A percentile compares a stretch with the other conserved stretches of the same genome.
phyloP scores from a whole-genome alignment of 2,888 invertebrate species.

The Apotomis capreana region DNA sequence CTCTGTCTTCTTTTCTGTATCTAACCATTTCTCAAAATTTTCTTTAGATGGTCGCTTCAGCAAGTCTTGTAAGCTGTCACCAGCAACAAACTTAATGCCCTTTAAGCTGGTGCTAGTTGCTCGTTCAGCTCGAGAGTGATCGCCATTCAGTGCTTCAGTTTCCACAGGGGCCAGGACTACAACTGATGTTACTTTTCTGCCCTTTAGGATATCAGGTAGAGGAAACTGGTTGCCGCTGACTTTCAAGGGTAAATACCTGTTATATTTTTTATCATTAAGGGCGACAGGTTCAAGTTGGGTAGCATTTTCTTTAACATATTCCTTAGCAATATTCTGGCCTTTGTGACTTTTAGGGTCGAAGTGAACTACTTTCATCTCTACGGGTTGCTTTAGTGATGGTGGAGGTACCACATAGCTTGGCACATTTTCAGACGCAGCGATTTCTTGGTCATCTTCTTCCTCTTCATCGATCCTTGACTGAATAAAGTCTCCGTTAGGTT shows the following conservation, averaged over 20 bases:
- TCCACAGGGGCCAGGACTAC: constrained; percentile 93
- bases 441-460: constrained; percentile 80
- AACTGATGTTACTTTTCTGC: constrained; percentile 91
- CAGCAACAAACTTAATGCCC: constrained; percentile 88
- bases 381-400: constrained; percentile 78
- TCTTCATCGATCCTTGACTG: constrained; percentile 77
- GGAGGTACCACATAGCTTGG: constrained; percentile 68
- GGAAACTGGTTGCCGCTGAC: constrained; percentile 93
- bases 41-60: constrained; percentile 89
- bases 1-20: constrained; percentile 89
- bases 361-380: constrained; percentile 93
- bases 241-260: constrained; percentile 92
- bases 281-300: constrained; percentile 89
- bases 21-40: constrained; percentile 91
- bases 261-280: constrained; percentile 89
- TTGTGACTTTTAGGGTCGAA: constrained; percentile 90
- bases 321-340: constrained; percentile 87
- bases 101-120: constrained; percentile 83
- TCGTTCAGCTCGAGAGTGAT: constrained; percentile 81
- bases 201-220: constrained; percentile 89
- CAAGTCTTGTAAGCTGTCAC: constrained; percentile 89
- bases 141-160: constrained; percentile 83
- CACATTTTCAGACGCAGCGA: constrained; percentile 82
- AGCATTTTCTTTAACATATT: constrained; percentile 88
- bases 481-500: constrained; percentile 84